A percentile compares a stretch with the other conserved stretches of the same genome.
phyloP scores from a whole-genome alignment of 1,140 invertebrate species.

The Euura saliciscinereae region DNA sequence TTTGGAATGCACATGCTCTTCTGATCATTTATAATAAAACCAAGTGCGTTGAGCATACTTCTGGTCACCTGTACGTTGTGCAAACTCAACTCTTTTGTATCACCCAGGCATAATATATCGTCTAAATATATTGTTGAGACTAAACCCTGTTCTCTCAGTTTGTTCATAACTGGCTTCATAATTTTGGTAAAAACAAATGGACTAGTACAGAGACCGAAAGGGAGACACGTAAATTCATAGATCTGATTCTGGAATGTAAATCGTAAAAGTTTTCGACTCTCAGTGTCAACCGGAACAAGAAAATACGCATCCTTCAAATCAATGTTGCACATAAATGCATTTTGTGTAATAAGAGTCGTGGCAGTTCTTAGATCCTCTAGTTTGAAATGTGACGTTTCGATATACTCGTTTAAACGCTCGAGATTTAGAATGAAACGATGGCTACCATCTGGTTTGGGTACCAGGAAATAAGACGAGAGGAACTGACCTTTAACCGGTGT shows the following conservation, averaged over 20 bases:
- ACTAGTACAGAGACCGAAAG: constrained; percentile 9
- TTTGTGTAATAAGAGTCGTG: constrained; percentile 12
- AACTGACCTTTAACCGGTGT: constrained; percentile 16
- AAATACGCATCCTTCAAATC: constrained; percentile 27
- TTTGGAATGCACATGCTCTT: constrained; percentile 13
- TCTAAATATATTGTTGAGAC: constrained; percentile 21
- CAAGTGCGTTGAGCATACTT: constrained; percentile 11
- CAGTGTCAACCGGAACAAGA: constrained; percentile 19
- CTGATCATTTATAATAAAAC: constrained; percentile 20
- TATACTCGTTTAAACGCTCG: constrained; percentile 25
- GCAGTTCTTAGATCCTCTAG: constrained; percentile 26
- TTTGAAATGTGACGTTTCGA: constrained; percentile 26
- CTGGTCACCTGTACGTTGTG: background rate
- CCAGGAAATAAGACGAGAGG: constrained; percentile 42
- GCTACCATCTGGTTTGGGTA: constrained; percentile 44
- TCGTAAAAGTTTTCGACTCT: constrained; percentile 18
- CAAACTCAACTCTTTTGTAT: constrained; percentile 30
- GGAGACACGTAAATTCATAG: constrained; percentile 24
- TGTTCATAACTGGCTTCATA: constrained; percentile 19
- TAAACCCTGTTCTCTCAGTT: constrained; percentile 15
- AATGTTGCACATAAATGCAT: constrained; percentile 16
- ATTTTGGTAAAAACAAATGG: constrained; percentile 27
- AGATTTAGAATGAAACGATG: constrained; percentile 30
- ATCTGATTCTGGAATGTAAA: constrained; percentile 21
- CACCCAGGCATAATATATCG: constrained; percentile 23